phyloP scores from a whole-genome alignment of 2,113 vertebrate genomes.

The Lasiurus cinereus region DNA sequence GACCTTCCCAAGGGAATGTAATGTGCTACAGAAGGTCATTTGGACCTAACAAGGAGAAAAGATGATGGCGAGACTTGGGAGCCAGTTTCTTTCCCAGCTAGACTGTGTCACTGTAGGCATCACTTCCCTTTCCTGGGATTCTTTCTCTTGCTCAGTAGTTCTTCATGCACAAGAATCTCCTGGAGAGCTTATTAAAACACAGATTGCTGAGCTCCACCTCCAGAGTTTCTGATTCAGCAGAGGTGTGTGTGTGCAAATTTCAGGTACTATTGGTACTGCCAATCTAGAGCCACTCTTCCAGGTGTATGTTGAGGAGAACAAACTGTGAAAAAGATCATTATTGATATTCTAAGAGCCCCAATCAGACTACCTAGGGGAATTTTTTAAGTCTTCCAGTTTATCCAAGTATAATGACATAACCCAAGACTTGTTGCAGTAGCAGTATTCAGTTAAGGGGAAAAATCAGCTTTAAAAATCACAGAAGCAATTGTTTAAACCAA shows the following conservation, averaged over 20 bases:
- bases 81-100: neutral
- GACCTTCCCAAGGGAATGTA: neutral
- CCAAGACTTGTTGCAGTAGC: neutral
- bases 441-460: neutral
- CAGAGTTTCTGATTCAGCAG: conserved; percentile 8
- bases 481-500: neutral
- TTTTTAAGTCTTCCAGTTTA: neutral
- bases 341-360: conserved; percentile 15
- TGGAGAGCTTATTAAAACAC: neutral
- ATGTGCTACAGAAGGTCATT: conserved; percentile 16
- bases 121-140: neutral
- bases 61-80: neutral
- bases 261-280: neutral
- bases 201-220: neutral
- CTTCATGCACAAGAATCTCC: neutral
- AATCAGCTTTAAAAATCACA: conserved; percentile 45
- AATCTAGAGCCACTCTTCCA: neutral
- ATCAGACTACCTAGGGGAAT: neutral
- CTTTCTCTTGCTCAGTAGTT: conserved; percentile 8
- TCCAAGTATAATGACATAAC: neutral
- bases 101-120: neutral
- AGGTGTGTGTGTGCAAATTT: neutral
- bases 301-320: neutral
- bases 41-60: neutral
- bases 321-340: neutral